Base-by-base conservation (phyloP, 2,113 vertebrate species). In the Plotosus lineatus region DNA sequence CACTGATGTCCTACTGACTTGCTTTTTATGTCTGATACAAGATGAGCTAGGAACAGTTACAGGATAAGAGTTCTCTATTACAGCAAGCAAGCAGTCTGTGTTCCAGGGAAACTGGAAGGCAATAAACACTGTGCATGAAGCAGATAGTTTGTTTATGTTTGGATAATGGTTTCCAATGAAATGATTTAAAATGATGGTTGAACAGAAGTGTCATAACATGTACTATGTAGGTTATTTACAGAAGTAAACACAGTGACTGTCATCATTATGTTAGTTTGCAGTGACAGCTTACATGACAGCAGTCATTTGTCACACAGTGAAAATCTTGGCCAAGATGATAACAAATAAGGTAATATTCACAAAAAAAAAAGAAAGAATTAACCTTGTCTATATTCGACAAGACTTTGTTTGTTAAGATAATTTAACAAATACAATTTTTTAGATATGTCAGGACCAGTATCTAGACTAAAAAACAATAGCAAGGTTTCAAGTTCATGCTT, bases 221-320 rank as follows among this genome's bases (percentile, higher is more conserved):
- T 83, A 83, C 77, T 77, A 31, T 82, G 61, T 86, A 69, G 48
- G 68, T 81, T 80, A 79, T 79, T 81, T 82, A 86, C 68, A 71
- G 36, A 80, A 82, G 75, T 78, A 81, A 84, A 79, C 72, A 82
- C 79, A 80, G 80, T 76, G 74, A 77, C 81, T 42, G 72, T 76
- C 56, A 72, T 84, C 56, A 44, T 85, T 77, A 85, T 82, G 85
- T 81, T 81, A 82, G 75, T 77, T 83, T 78, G 33, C 82, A 86
- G 38, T 83, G 88, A 83, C 82, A 77, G 86, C 85, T 78, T 84
- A 61, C 84, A 86, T 79, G 80, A 88, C 86, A 81, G 86, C 79
- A 85, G 80, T 93, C 91, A 88, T 90, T 91, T 85, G 42, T 91
- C 88, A 89, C 92, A 92, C 90, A 91, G 90, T 90, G 90, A 89